Conservation (phyloP, 2,797 vertebrate genomes). For the Hippocampus kuda region DNA sequence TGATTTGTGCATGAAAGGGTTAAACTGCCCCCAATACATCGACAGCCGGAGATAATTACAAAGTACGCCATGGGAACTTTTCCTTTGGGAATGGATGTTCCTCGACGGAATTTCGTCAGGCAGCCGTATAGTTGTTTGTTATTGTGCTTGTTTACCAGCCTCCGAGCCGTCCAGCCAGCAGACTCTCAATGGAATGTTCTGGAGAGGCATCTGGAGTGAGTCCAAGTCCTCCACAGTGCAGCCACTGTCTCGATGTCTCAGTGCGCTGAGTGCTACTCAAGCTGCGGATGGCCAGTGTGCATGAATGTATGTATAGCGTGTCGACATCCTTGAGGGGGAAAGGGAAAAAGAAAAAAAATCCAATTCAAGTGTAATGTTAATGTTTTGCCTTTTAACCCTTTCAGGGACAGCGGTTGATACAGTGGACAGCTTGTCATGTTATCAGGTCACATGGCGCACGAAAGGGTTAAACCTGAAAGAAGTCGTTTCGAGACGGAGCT, state of each 20-base stretch:
- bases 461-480: not conserved
- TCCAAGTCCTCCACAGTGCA: conserved; percentile 54
- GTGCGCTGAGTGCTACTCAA: conserved; percentile 22
- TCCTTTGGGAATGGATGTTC: conserved; percentile 18
- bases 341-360: not conserved
- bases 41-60: conserved; percentile 15
- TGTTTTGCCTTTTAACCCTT: not conserved
- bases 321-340: not conserved
- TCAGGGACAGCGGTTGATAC: too few species aligned
- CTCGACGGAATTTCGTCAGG: conserved; percentile 20
- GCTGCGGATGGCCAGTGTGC: conserved; percentile 16
- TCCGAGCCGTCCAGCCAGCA: conserved; percentile 29
- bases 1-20: too few species aligned
- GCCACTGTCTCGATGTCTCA: conserved; percentile 43
- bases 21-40: too few species aligned
- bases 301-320: not conserved
- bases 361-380: not conserved
- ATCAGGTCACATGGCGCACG: too few species aligned
- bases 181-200: conserved; percentile 48
- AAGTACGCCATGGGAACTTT: conserved; percentile 25
- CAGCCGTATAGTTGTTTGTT: conserved; percentile 40
- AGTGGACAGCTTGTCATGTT: too few species aligned
- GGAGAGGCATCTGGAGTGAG: conserved; percentile 51
- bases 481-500: not conserved
- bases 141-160: conserved; percentile 46